phyloP scores from a whole-genome alignment of 2,888 invertebrate species.

The Orchestes rusci region DNA sequence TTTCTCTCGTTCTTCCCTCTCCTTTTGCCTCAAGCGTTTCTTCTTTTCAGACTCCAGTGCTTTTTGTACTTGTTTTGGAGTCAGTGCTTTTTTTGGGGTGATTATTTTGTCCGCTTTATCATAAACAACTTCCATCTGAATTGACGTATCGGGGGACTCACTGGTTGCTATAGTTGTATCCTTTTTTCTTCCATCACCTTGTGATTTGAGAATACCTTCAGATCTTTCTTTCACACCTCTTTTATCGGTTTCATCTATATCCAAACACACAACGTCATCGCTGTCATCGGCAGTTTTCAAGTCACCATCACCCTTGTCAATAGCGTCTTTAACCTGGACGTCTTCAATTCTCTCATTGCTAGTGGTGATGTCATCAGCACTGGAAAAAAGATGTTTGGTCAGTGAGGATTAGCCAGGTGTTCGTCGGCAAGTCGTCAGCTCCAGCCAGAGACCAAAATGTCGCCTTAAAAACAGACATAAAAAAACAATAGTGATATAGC shows the following conservation, averaged over 20 bases:
- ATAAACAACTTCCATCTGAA: conserved; percentile 8
- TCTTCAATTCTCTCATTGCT: too few relatives aligned
- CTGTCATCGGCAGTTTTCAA: too few relatives aligned
- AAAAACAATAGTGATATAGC: too few relatives aligned
- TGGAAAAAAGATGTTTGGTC: conserved; percentile 26
- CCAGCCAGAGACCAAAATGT: conserved; percentile 43
- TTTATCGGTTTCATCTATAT: too few relatives aligned
- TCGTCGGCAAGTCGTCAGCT: conserved; percentile 34
- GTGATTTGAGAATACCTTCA: too few relatives aligned
- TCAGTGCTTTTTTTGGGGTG: conserved; percentile 33
- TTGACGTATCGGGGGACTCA: background rate
- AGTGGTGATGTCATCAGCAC: conserved; percentile 14
- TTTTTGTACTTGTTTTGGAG: conserved; percentile 46
- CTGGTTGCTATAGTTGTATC: too few relatives aligned
- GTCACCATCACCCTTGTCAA: too few relatives aligned
- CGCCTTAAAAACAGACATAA: conserved; percentile 29
- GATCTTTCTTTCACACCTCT: too few relatives aligned
- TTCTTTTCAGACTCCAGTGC: conserved; percentile 39
- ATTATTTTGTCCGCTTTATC: conserved; percentile 14
- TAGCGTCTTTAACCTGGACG: too few relatives aligned
- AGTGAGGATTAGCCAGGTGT: conserved; percentile 16
- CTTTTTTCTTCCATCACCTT: background rate
- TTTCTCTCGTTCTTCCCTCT: conserved; percentile 42
- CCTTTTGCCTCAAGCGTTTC: conserved; percentile 40
- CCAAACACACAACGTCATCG: too few relatives aligned